Evolutionary conservation across 2,113 vertebrate species (phyloP).

Genomic region (Macrotus californicus): DNA sequence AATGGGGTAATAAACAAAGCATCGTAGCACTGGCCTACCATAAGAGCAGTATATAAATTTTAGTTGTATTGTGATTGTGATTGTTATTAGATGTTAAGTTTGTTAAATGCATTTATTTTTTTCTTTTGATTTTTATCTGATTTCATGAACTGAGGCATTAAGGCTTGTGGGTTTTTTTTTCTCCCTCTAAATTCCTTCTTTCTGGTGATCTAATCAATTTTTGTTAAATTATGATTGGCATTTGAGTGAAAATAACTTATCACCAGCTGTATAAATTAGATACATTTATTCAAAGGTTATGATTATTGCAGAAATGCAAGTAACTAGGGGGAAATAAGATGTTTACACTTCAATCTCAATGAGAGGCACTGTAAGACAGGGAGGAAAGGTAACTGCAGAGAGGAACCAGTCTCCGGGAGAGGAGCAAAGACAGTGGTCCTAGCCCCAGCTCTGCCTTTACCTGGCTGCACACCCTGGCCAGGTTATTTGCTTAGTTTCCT

Average conservation of each 20-base stretch:
- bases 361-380: not conserved
- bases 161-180: not conserved
- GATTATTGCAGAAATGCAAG: not conserved
- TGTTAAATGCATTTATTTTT: not conserved
- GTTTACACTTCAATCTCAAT: not conserved
- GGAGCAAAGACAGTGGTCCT: not conserved
- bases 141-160: conserved; percentile 8
- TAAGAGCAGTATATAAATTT: not conserved
- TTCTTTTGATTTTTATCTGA: not conserved
- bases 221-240: not conserved
- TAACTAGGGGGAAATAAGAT: not conserved
- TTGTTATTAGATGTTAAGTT: not conserved
- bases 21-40: not conserved
- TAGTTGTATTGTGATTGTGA: not conserved
- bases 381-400: not conserved
- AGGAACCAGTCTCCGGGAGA: not conserved
- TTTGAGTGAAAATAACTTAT: conserved; percentile 16
- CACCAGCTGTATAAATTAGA: not conserved
- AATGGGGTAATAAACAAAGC: not conserved
- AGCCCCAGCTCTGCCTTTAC: not conserved
- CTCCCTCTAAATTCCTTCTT: not conserved
- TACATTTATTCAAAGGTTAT: not conserved
- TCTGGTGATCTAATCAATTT: not conserved
- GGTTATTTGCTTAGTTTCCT: not conserved
- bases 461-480: not conserved